A percentile compares a stretch with the other conserved stretches of the same genome.
Conservation (phyloP, 2,113 vertebrate species). For the Mus spicilegus region DNA sequence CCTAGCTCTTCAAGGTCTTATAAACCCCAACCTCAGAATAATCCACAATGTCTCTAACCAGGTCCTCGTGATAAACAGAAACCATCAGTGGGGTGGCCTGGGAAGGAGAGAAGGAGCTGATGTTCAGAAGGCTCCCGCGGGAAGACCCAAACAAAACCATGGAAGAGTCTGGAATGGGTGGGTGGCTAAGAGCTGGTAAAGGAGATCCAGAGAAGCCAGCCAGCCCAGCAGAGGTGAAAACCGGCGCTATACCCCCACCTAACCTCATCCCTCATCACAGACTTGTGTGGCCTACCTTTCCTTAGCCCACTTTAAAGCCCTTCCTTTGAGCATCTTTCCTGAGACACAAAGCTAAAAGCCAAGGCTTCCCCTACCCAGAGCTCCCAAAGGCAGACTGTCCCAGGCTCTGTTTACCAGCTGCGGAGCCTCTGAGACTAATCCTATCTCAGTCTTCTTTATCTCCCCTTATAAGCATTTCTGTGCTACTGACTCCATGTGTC, state of each 20-base stretch:
- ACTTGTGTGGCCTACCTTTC: background rate
- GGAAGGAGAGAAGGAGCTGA: background rate
- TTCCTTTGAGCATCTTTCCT: background rate
- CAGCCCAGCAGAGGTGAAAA: background rate
- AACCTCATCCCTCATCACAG: background rate
- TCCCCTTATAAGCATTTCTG: background rate
- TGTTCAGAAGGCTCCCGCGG: background rate
- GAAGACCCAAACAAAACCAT: background rate
- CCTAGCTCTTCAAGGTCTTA: background rate
- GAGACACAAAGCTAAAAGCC: fast-evolving
- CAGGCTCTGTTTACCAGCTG: background rate
- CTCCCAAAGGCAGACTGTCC: background rate
- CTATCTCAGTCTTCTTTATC: background rate
- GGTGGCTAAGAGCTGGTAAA: background rate
- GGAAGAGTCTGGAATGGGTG: background rate
- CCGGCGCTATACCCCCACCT: background rate
- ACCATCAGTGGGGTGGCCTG: background rate
- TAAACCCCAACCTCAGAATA: background rate
- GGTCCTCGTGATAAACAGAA: fast-evolving
- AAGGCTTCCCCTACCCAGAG: background rate
- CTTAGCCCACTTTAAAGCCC: background rate
- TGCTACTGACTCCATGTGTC: background rate
- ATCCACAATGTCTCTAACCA: background rate
- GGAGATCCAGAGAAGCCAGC: background rate
- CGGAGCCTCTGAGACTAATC: background rate